Percentiles rank a stretch among this genome's conserved stretches.
phyloP scores from a whole-genome alignment of 2,113 vertebrate species.

The Calyptomena viridis region DNA sequence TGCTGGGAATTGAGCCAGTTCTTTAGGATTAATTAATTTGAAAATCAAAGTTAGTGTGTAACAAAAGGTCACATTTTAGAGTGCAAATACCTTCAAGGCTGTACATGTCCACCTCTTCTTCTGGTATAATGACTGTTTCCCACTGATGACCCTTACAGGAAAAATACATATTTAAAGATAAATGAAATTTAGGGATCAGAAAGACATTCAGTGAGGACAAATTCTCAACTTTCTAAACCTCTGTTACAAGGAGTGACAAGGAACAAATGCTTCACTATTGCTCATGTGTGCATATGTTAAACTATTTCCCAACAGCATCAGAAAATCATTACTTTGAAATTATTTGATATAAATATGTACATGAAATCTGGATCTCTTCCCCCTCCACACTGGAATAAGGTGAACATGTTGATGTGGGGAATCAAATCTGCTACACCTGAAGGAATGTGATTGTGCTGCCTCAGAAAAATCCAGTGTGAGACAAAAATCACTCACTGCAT shows the following conservation, averaged over 20 bases:
- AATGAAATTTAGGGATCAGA: background rate
- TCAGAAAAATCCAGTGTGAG: background rate
- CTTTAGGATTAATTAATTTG: background rate
- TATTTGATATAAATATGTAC: background rate
- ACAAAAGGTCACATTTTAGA: background rate
- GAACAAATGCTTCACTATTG: background rate
- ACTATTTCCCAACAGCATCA: background rate
- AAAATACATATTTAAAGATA: slow-evolving; percentile 17
- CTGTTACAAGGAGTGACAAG: background rate
- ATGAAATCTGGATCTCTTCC: background rate
- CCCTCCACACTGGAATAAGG: background rate
- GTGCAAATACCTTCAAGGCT: slow-evolving; percentile 82
- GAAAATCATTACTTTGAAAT: background rate
- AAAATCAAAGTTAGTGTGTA: background rate
- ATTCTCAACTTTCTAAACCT: background rate
- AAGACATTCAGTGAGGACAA: background rate
- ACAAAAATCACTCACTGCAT: slow-evolving; percentile 68
- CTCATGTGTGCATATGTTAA: fast-evolving
- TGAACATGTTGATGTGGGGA: background rate
- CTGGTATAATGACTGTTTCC: slow-evolving; percentile 87
- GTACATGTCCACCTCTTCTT: slow-evolving; percentile 84
- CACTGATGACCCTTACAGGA: slow-evolving; percentile 83
- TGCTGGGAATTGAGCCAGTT: background rate
- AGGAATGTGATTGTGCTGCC: background rate
- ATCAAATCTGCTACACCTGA: background rate